phyloP scores from a whole-genome alignment of 2,797 vertebrate genomes.

The Eremophila alpestris region DNA sequence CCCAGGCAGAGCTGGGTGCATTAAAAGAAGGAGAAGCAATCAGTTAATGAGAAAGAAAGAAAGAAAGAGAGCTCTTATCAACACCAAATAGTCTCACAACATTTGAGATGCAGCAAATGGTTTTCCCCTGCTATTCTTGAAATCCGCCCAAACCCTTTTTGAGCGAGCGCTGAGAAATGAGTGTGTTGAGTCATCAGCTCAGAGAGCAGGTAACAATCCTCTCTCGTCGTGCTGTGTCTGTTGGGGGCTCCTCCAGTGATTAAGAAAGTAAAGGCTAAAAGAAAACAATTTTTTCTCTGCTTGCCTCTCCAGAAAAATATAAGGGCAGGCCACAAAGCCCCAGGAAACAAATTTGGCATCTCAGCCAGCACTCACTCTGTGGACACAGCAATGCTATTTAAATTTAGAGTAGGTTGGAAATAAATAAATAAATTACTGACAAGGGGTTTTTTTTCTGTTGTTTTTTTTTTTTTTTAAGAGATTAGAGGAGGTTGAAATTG shows the following conservation, averaged over 20 bases:
- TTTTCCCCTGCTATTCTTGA: constrained; percentile 61
- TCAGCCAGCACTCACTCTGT: not conserved
- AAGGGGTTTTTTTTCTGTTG: not conserved
- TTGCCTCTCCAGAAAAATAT: constrained; percentile 24
- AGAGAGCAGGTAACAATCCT: constrained; percentile 49
- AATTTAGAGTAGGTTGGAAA: not conserved
- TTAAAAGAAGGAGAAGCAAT: constrained; percentile 23
- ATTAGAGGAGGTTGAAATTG: constrained; percentile 50
- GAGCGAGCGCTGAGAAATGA: constrained; percentile 2
- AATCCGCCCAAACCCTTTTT: constrained; percentile 46
- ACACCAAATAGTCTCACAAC: constrained; percentile 30
- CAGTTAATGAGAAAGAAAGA: constrained; percentile 23
- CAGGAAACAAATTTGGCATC: constrained; percentile 12
- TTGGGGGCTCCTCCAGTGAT: constrained; percentile 63
- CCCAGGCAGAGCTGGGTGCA: not conserved
- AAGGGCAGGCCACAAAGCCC: not conserved
- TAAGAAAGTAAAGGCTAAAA: constrained; percentile 58
- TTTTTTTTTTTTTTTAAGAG: not conserved
- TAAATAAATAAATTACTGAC: constrained; percentile 12
- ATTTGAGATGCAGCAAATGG: constrained; percentile 51
- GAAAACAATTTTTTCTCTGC: constrained; percentile 45
- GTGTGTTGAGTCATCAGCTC: constrained; percentile 52
- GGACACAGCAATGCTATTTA: not conserved
- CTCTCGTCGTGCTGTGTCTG: constrained; percentile 46
- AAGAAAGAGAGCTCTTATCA: constrained; percentile 4